Conservation (phyloP, 35 echinoderm and acorn worm genomes). For the Patiria miniata region DNA sequence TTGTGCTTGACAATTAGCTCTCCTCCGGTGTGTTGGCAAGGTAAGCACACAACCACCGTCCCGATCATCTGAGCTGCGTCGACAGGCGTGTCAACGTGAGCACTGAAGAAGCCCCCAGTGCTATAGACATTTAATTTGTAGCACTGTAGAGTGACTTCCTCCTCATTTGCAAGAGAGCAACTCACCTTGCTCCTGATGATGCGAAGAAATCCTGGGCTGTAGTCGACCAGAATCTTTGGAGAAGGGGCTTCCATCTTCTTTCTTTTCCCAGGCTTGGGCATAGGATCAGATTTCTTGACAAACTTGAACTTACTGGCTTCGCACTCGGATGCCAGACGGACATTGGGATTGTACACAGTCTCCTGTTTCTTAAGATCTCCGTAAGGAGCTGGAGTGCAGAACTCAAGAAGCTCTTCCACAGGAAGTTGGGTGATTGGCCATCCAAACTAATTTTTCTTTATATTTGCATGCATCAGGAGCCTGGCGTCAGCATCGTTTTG, state of each 20-base stretch:
- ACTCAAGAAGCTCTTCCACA: neutral
- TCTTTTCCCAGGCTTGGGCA: no score
- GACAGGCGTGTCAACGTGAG: neutral
- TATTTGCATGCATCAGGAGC: neutral
- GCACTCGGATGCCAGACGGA: neutral
- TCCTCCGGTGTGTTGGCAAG: neutral
- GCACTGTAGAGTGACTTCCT: neutral
- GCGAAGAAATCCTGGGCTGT: neutral
- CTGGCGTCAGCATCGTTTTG: neutral
- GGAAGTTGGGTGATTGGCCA: neutral
- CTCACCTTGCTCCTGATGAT: neutral
- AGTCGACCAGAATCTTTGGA: no score
- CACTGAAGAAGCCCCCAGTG: conserved; percentile 3
- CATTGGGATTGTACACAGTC: neutral
- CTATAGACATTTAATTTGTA: neutral
- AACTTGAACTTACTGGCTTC: neutral
- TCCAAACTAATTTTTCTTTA: neutral
- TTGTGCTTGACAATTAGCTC: neutral
- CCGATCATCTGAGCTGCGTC: conserved; percentile 3
- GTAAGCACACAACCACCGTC: neutral
- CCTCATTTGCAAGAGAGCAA: neutral
- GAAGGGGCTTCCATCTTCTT: no score
- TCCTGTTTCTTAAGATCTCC: neutral
- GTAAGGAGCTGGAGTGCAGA: neutral
- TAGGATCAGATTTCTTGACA: no score